Conservation (phyloP, 2,888 invertebrate species). For the Erebia palarica region DNA sequence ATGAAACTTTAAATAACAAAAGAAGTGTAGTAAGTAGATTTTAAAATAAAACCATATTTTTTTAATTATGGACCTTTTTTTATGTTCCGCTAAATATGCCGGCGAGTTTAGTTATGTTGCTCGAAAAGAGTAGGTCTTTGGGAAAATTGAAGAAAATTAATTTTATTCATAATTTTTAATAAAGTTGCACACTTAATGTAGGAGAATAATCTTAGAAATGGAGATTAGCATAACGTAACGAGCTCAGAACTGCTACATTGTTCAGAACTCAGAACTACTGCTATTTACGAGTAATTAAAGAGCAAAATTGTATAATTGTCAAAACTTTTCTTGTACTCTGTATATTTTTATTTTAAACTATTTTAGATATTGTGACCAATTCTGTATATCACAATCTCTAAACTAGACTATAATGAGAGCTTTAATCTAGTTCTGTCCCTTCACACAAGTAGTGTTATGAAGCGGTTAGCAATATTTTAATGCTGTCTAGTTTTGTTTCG, state of each 20-base stretch:
- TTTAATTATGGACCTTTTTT: too few species aligned
- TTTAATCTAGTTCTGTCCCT: too few species aligned
- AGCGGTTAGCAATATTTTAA: too few species aligned
- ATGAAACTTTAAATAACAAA: too few species aligned
- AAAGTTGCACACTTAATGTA: background rate
- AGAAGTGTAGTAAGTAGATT: too few species aligned
- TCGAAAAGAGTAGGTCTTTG: background rate
- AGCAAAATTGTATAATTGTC: background rate
- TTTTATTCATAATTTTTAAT: background rate
- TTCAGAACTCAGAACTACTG: background rate
- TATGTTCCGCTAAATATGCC: too few species aligned
- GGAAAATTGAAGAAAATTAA: background rate
- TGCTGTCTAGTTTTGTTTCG: too few species aligned
- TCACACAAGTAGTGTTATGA: too few species aligned
- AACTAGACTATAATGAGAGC: too few species aligned
- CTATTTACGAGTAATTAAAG: background rate
- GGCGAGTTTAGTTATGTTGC: background rate
- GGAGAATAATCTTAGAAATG: background rate
- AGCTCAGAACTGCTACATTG: background rate
- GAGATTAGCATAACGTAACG: background rate
- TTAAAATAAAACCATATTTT: too few species aligned
- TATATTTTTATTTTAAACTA: background rate
- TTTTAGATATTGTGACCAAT: too few species aligned
- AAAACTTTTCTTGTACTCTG: conserved; percentile 14
- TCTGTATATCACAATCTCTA: too few species aligned